Conservation (phyloP, 2,888 invertebrate species). For the Nomada flava region DNA sequence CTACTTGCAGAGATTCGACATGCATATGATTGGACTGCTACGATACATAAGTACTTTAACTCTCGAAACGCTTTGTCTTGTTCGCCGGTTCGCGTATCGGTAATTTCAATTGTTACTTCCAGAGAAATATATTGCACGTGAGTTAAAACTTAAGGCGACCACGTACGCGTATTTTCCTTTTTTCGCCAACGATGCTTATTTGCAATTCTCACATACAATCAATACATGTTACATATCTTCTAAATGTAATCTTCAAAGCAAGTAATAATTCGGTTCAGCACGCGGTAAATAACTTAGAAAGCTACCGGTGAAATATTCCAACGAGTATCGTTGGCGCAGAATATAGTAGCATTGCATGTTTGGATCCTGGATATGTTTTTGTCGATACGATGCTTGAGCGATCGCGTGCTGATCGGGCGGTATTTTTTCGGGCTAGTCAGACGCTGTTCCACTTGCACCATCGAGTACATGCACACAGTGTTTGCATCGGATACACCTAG, state of each 20-base stretch:
- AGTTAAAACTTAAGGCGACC: conserved; percentile 10
- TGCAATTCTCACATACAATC: too few relatives aligned
- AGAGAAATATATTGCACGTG: conserved; percentile 15
- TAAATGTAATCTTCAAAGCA: too few relatives aligned
- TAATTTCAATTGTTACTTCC: conserved; percentile 8
- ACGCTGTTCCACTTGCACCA: conserved; percentile 49
- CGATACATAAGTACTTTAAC: too few relatives aligned
- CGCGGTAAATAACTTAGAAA: too few relatives aligned
- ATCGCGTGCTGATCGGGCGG: conserved; percentile 67
- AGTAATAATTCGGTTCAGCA: too few relatives aligned
- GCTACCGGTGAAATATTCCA: background rate
- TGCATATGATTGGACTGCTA: too few relatives aligned
- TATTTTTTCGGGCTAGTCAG: conserved; percentile 61
- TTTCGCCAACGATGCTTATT: too few relatives aligned
- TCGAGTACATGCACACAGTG: conserved; percentile 37
- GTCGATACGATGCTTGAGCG: conserved; percentile 50
- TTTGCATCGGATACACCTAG: conserved; percentile 47
- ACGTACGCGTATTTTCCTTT: too few relatives aligned
- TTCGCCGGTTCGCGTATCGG: background rate
- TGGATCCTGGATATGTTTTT: conserved; percentile 50
- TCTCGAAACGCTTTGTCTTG: conserved; percentile 4
- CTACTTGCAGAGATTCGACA: conserved; percentile 58
- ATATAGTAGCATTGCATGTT: conserved; percentile 58
- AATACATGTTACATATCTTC: too few relatives aligned
- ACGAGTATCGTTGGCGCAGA: conserved; percentile 19